phyloP scores from a whole-genome alignment of 2,113 vertebrate genomes.

The Cyanistes caeruleus region DNA sequence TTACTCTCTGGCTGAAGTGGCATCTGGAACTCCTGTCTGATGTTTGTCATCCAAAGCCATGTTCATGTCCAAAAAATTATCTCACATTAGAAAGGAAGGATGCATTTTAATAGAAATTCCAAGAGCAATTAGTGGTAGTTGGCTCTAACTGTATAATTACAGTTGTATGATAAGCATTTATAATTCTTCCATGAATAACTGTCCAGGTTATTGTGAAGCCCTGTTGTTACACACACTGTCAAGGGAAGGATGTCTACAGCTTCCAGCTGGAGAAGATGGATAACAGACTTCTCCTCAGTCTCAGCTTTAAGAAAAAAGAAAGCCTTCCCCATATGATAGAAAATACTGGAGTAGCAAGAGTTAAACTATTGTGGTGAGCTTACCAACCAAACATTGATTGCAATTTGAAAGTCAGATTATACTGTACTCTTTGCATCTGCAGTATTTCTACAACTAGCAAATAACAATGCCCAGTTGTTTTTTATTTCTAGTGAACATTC shows the following conservation, averaged over 20 bases:
- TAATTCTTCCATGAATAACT: not conserved
- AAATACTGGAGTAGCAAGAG: not conserved
- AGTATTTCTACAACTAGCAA: not conserved
- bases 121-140: not conserved
- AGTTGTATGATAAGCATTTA: not conserved
- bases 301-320: not conserved
- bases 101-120: not conserved
- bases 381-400: not conserved
- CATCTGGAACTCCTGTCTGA: not conserved
- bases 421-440: not conserved
- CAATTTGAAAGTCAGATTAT: slow-evolving; percentile 24
- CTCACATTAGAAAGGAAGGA: not conserved
- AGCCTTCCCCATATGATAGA: not conserved
- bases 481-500: not conserved
- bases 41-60: not conserved
- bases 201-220: not conserved
- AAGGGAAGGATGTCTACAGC: not conserved
- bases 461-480: not conserved
- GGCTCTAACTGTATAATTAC: not conserved
- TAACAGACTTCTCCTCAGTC: not conserved
- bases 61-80: not conserved
- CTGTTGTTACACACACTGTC: not conserved
- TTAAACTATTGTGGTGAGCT: not conserved
- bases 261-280: not conserved
- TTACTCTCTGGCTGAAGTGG: not conserved